Percentiles rank a stretch among this genome's conserved stretches.
These are phyloP conservation scores for Ricordea florida DNA, from an alignment of 92 coral and sea anemone genomes.

Conservation along the genomic window DNA sequence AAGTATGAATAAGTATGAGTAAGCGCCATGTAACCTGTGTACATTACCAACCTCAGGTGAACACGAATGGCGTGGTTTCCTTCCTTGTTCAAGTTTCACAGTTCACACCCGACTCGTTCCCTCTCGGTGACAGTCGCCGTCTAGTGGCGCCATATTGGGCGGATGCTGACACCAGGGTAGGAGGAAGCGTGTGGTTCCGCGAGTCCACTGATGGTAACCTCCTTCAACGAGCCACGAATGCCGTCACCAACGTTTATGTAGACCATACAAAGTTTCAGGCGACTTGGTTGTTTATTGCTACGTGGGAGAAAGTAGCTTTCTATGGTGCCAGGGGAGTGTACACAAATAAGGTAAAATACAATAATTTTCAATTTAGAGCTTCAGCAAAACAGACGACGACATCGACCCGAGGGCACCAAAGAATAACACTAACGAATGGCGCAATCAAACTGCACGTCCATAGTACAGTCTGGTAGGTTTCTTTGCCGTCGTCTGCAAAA, in stretches of 20 bases:
- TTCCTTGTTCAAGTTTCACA: slow-evolving; percentile 23
- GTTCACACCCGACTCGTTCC: slow-evolving; percentile 64
- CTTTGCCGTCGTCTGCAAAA: no score
- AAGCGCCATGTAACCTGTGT: no score
- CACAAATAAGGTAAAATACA: not conserved
- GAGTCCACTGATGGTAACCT: slow-evolving; percentile 48
- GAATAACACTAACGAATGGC: no score
- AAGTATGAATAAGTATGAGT: no score
- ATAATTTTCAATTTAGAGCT: not conserved
- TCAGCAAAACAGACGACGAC: not conserved
- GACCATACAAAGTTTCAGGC: slow-evolving; percentile 49
- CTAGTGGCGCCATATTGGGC: slow-evolving; percentile 81
- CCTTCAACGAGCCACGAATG: slow-evolving; percentile 52
- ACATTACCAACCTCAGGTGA: no score
- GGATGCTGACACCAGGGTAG: slow-evolving; percentile 58
- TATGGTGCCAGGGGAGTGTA: slow-evolving; percentile 13
- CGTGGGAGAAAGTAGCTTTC: slow-evolving; percentile 75
- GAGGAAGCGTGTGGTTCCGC: slow-evolving; percentile 64
- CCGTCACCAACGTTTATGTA: slow-evolving; percentile 43
- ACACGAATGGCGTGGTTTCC: slow-evolving; percentile 69
- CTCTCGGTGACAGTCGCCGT: slow-evolving; percentile 51
- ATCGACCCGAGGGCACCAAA: no score
- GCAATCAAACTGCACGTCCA: no score
- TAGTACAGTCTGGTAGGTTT: no score
- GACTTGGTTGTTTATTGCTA: slow-evolving; percentile 68